phyloP scores from a whole-genome alignment of 2,797 vertebrate species.

The Tenualosa thibaudeaui region DNA sequence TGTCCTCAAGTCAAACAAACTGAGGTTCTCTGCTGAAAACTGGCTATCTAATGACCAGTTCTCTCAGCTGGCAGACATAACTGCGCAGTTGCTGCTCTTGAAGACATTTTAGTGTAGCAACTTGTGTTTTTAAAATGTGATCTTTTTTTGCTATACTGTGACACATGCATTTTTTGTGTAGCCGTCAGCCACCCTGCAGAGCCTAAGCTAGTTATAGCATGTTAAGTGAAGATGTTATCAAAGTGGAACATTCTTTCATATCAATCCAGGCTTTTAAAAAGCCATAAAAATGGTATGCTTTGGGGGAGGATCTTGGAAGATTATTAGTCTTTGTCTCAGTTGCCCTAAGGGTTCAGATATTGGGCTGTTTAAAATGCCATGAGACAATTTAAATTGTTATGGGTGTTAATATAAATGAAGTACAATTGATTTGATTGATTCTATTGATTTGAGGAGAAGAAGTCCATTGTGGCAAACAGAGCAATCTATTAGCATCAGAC shows the following conservation, averaged over 20 bases:
- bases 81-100: no score
- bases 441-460: not conserved
- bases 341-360: not conserved
- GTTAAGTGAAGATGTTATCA: no score
- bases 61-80: no score
- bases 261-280: no score
- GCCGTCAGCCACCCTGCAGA: no score
- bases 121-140: no score
- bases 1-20: not conserved
- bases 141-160: not conserved
- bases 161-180: not conserved
- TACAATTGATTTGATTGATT: not conserved
- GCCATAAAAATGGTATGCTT: no score
- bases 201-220: no score
- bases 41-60: not conserved
- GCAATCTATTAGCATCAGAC: not conserved
- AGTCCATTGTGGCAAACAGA: not conserved
- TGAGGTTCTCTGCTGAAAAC: not conserved
- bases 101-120: no score
- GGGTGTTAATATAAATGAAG: not conserved
- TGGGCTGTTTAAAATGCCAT: not conserved
- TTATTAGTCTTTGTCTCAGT: no score
- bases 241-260: no score
- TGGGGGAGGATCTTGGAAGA: no score
- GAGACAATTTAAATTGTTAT: not conserved